Evolutionary conservation across 2,888 invertebrate species (phyloP), one percentile per base, ranked within the genome.

Genomic region (Arrhopalites spinosus): DNA sequence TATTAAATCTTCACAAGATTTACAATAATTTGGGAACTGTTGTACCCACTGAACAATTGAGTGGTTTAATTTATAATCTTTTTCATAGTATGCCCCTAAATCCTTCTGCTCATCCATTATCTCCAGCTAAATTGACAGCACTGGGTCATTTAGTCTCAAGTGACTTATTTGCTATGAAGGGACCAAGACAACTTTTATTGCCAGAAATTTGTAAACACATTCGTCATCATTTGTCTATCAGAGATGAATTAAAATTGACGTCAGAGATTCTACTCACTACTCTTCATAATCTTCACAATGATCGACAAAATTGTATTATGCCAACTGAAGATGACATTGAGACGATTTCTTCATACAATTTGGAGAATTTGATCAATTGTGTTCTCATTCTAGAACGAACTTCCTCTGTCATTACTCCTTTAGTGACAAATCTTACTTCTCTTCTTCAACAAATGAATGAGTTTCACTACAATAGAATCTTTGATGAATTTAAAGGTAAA

Each of bases 361-460:
- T 96, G 76, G 94, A 94, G 83, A 93, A 94, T 77, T 87, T 96
- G 5, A 92, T 96, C 64, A 93, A 95, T 84, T 93, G 94, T 0
- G 93, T 94, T 5, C 87, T 94, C 78, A 91, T 92, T 80, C 89
- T 94, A 30, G 91, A 94, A 83, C 93, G 94, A 78, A 90, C 92
- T 45, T 91, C 91, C 27, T 89, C 91, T 5, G 89, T 90, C 0
- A 90, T 93, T 17, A 90, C 66, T 0, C 69, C 74, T 8, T 50
- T 97, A 85, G 95, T 96, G 15, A 92, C 94, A 0, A 95, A 94
- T 84, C 87, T 97, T 23, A 89, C 95, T 29, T 94, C 95, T 0
- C 88, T 94, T 61, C 88, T 97, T 84, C 93, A 95, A 84, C 87
- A 96, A 2, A 88, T 97, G 84, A 93, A 93, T 81, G 94, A 95